Evolutionary conservation across 2,113 vertebrate genomes (phyloP), one percentile per base, ranked within the genome.

Genomic region (Melanotaenia duboulayi): DNA sequence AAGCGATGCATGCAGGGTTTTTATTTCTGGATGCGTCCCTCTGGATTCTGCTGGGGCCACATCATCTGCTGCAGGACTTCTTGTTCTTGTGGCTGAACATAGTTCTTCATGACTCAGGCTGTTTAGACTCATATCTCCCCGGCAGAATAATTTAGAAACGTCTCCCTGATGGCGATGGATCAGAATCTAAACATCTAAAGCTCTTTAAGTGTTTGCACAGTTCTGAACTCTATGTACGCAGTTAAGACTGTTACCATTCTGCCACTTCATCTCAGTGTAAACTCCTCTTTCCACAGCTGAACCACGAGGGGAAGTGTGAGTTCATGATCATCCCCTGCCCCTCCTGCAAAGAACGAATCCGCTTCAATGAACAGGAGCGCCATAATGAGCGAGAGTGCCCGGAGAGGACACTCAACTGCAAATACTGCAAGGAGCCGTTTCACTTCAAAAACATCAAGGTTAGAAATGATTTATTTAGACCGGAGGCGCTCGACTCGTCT

Each of bases 311-410:
- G 19, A 94, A 80, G 55, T 96, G 95, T 74, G 94, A 88, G 0
- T 95, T 95, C 76, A 89, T 90, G 90, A 90, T 94, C 79, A 86
- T 91, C 1, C 91, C 91, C 48, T 96, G 96, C 64, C 90, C 91
- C 0, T 94, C 93, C 0, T 96, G 96, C 37, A 90, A 93, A 80
- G 91, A 88, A 44, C 48, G 84, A 48, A 93, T 96, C 28, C 93
- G 93, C 50, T 92, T 94, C 42, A 89, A 89, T 0, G 95, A 96
- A 7, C 94, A 92, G 87, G 94, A 96, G 60, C 95, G 81, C 6
- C 96, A 97, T 13, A 90, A 90, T 0, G 95, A 96, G 85, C 81
- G 90, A 0, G 95, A 95, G 58, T 95, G 96, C 42, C 95, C 95
- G 0, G 89, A 95, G 88, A 91, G 95, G 55, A 95, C 93, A 35